phyloP scores from a whole-genome alignment of 2,888 invertebrate genomes.

The Pediacus dermestoides region DNA sequence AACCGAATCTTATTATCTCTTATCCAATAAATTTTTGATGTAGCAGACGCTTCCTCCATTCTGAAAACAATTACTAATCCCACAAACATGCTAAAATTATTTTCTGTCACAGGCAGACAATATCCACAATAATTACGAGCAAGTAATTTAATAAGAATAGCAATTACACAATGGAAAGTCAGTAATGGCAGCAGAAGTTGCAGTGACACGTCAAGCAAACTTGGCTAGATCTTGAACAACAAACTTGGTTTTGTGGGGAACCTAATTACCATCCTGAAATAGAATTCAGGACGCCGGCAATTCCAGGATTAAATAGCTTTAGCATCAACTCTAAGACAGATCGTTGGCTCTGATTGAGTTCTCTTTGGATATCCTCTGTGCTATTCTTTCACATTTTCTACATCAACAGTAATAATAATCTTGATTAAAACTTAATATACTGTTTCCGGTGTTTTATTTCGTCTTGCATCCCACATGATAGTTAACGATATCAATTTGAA shows the following conservation, averaged over 20 bases:
- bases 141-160: conserved; percentile 40
- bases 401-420: too few relatives aligned
- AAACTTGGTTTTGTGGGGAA: conserved; percentile 40
- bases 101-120: conserved; percentile 32
- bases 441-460: too few relatives aligned
- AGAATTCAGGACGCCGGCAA: conserved; percentile 33
- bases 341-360: conserved; percentile 31
- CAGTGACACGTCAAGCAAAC: conserved; percentile 40
- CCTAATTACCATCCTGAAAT: conserved; percentile 40
- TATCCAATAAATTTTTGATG: too few relatives aligned
- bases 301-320: conserved; percentile 37
- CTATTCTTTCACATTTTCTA: too few relatives aligned
- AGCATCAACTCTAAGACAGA: conserved; percentile 29
- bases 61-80: too few relatives aligned
- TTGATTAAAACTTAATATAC: too few relatives aligned
- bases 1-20: too few relatives aligned
- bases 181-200: conserved; percentile 39
- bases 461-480: too few relatives aligned
- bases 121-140: conserved; percentile 22
- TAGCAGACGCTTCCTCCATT: too few relatives aligned
- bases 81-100: conserved; percentile 29
- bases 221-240: conserved; percentile 38
- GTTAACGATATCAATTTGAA: too few relatives aligned
- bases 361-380: too few relatives aligned
- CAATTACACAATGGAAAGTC: conserved; percentile 42